Conservation (phyloP, 2,888 invertebrate genomes). For the Acrobasis repandana region DNA sequence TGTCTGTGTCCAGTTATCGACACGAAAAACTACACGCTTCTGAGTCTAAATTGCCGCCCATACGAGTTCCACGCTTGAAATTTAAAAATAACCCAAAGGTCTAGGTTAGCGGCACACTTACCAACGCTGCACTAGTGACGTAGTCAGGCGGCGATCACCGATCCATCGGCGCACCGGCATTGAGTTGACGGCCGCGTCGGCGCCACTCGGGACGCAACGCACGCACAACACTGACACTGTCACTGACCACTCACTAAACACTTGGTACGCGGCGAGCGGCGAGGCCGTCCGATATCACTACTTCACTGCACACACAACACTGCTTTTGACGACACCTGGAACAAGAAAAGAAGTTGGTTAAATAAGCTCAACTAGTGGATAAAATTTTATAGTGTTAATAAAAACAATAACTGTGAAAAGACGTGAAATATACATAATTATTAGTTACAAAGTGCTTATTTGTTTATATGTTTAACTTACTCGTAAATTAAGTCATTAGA, state of each 20-base stretch:
- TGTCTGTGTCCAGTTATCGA: too few relatives aligned
- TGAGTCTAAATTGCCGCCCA: too few relatives aligned
- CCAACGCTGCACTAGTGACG: constrained; percentile 79
- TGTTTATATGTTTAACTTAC: too few relatives aligned
- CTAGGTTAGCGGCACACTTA: constrained; percentile 42
- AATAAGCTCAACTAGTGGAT: neutral
- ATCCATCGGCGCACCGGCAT: constrained; percentile 80
- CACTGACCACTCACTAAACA: constrained; percentile 36
- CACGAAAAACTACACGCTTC: too few relatives aligned
- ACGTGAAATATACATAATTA: too few relatives aligned
- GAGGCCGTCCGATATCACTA: constrained; percentile 43
- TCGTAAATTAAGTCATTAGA: too few relatives aligned
- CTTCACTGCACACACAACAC: constrained; percentile 39
- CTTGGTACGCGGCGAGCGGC: constrained; percentile 37
- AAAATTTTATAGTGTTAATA: too few relatives aligned
- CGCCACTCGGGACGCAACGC: constrained; percentile 62
- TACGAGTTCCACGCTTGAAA: neutral
- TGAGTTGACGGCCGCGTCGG: constrained; percentile 68
- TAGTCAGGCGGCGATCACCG: constrained; percentile 78
- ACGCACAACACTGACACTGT: constrained; percentile 35
- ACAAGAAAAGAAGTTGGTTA: constrained; percentile 45
- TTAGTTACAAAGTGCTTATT: too few relatives aligned
- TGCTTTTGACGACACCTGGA: constrained; percentile 50
- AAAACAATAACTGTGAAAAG: too few relatives aligned
- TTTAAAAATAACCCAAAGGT: constrained; percentile 20